These are phyloP conservation scores for Emydocephalus ijimae DNA, from an alignment of 2,113 vertebrate species.

Conservation along the genomic window DNA sequence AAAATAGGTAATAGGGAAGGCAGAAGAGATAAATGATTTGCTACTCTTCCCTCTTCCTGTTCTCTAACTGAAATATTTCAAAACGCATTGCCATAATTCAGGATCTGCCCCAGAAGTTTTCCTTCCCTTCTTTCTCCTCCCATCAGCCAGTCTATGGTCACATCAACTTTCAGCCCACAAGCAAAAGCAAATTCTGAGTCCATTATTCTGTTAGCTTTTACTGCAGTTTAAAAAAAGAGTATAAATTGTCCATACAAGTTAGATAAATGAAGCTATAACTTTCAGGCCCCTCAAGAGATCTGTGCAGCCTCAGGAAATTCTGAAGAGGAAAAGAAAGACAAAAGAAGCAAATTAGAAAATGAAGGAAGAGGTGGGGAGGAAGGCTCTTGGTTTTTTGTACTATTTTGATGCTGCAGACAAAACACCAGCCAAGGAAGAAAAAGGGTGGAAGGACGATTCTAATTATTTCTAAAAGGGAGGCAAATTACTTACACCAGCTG, in stretches of 20 bases:
- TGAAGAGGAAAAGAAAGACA: neutral
- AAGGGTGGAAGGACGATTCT: neutral
- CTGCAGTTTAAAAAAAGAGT: neutral
- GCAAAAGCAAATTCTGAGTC: constrained; percentile 46
- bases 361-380: neutral
- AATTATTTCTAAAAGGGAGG: neutral
- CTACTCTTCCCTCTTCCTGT: neutral
- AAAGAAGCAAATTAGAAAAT: neutral
- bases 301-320: neutral
- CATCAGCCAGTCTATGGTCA: neutral
- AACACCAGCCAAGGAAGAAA: neutral
- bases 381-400: neutral
- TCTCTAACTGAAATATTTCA: neutral
- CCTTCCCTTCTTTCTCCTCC: neutral
- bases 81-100: neutral
- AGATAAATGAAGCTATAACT: neutral
- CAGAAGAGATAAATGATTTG: neutral
- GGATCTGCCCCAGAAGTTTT: neutral
- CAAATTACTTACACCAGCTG: neutral
- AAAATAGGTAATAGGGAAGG: neutral
- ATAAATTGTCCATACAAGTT: neutral
- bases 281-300: neutral
- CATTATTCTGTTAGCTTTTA: constrained; percentile 35
- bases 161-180: neutral
- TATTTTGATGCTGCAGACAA: neutral